These are phyloP conservation scores for Nixonia krombeini DNA, from an alignment of 1,140 invertebrate genomes.

Conservation along the genomic window DNA sequence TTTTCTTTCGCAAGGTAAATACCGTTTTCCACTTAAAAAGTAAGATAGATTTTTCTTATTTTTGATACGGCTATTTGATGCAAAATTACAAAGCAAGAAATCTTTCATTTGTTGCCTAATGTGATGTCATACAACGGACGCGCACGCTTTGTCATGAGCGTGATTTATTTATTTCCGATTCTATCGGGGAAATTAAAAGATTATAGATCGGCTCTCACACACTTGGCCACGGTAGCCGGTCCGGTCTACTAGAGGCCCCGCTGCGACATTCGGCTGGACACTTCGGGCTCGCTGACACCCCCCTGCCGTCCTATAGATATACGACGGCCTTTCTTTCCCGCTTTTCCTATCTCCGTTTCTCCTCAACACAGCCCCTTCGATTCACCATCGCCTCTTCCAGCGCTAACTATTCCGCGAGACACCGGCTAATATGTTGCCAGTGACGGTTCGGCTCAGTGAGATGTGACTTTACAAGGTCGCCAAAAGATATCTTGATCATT, in stretches of 20 bases:
- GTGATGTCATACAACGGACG: background rate
- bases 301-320: conserved; percentile 53
- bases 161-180: conserved; percentile 29
- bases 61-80: conserved; percentile 3
- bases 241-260: conserved; percentile 44
- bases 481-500: no score
- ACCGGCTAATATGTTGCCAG: no score
- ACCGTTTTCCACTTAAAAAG: no score
- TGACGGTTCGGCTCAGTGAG: no score
- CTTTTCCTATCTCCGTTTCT: conserved; percentile 1
- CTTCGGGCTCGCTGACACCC: conserved; percentile 54
- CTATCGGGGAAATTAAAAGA: conserved; percentile 35
- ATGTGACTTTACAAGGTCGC: no score
- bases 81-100: background rate
- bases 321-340: conserved; percentile 40
- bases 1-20: no score
- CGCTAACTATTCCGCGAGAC: conserved; percentile 32
- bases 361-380: background rate
- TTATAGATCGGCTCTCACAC: conserved; percentile 44
- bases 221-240: conserved; percentile 33
- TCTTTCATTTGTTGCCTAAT: no score
- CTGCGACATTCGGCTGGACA: conserved; percentile 52
- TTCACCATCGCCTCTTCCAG: conserved; percentile 4
- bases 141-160: conserved; percentile 1
- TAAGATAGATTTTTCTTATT: no score